These are phyloP conservation scores for Macquaria ambigua DNA, from an alignment of 2,113 vertebrate genomes.

Conservation along the genomic window DNA sequence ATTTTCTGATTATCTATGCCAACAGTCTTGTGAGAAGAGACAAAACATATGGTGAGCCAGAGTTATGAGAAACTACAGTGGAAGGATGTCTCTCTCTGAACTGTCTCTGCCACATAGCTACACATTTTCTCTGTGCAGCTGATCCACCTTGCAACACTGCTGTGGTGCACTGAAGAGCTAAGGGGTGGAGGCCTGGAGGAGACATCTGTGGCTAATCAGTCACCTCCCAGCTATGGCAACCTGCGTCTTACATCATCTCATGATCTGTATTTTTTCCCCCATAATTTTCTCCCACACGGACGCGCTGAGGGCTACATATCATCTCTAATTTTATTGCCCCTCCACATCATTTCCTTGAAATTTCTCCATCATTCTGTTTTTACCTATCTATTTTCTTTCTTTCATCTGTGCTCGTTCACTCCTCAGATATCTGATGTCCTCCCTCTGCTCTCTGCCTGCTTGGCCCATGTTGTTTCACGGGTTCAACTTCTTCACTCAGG, in stretches of 20 bases:
- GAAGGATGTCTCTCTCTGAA: background rate
- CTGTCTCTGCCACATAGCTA: constrained; percentile 24
- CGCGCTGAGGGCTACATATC: background rate
- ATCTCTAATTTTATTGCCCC: constrained; percentile 26
- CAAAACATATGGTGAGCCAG: background rate
- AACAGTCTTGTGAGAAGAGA: constrained; percentile 1
- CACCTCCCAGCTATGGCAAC: constrained; percentile 38
- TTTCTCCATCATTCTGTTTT: background rate
- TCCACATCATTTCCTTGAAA: background rate
- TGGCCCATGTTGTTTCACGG: background rate
- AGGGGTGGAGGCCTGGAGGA: constrained; percentile 30
- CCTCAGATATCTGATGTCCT: background rate
- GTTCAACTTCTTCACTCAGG: background rate
- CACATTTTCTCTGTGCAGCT: constrained; percentile 2
- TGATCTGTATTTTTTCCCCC: background rate
- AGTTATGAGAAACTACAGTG: background rate
- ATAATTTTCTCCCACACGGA: constrained; percentile 12
- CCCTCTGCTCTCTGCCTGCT: background rate
- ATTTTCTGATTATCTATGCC: background rate
- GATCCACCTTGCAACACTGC: constrained; percentile 30
- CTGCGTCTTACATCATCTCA: constrained; percentile 40
- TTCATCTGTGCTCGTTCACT: constrained; percentile 9
- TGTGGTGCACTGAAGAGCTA: background rate
- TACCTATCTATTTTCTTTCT: background rate
- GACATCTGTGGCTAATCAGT: constrained; percentile 70